These are phyloP conservation scores for Pogoniulus pusillus DNA, from an alignment of 2,797 vertebrate genomes.

Conservation along the genomic window DNA sequence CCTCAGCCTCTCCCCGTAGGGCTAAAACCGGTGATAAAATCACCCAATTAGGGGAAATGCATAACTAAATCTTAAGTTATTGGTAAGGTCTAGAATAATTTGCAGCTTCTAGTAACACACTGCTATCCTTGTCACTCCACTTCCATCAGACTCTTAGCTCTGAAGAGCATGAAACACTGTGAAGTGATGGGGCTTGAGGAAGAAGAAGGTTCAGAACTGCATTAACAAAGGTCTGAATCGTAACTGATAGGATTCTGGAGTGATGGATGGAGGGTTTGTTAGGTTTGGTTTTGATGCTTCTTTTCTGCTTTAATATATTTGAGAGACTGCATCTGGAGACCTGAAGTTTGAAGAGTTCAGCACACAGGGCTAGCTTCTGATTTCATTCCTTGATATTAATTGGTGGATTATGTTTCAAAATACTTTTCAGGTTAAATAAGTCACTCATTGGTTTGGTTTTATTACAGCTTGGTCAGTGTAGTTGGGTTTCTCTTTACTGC, in stretches of 20 bases:
- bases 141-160: neutral
- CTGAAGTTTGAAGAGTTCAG: neutral
- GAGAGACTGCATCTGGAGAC: neutral
- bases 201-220: neutral
- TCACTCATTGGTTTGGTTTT: neutral
- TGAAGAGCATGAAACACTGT: neutral
- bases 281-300: neutral
- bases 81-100: neutral
- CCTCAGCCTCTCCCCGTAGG: too few species aligned
- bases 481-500: neutral
- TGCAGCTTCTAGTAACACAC: neutral
- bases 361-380: neutral
- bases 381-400: neutral
- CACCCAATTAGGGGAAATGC: neutral
- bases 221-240: neutral
- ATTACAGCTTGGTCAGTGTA: neutral
- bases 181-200: neutral
- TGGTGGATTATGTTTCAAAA: neutral
- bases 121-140: neutral
- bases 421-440: neutral
- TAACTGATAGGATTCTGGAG: neutral
- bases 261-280: neutral
- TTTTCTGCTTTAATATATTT: neutral
- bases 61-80: neutral
- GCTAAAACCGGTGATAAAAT: neutral